Conservation (phyloP, 2,797 vertebrate species). For the Pachyuromys duprasi region DNA sequence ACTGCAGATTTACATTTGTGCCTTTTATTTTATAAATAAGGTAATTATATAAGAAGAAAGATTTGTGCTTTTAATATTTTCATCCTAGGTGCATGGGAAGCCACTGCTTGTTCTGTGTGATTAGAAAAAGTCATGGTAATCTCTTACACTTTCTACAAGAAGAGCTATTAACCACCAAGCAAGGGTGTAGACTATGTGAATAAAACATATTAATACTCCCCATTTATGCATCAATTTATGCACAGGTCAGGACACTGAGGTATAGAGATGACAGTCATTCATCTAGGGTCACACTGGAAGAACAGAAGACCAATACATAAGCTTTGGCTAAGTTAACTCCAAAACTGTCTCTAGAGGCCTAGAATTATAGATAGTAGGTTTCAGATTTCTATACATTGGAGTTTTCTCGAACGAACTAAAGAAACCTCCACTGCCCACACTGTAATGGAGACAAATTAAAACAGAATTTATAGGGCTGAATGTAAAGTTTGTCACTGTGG, state of each 20-base stretch:
- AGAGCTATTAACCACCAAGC: background rate
- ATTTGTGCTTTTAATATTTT: slow-evolving; percentile 44
- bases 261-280: background rate
- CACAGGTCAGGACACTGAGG: background rate
- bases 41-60: slow-evolving; percentile 50
- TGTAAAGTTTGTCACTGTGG: background rate
- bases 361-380: background rate
- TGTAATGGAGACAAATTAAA: background rate
- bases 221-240: background rate
- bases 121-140: background rate
- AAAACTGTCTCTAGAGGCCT: background rate
- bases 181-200: background rate
- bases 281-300: background rate
- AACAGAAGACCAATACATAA: background rate
- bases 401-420: background rate
- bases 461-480: background rate
- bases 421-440: background rate
- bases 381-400: background rate
- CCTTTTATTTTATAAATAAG: slow-evolving; percentile 55
- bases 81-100: background rate
- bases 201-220: background rate
- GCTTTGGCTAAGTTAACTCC: background rate
- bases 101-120: background rate
- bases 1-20: slow-evolving; percentile 4
- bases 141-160: background rate